Conservation (phyloP, 1,140 invertebrate genomes). For the fruit fly (Drosophila melanogaster) region Release_6_plus_ISO1_MT NT_033779.5:6147001-6147500, state of each 20-base stretch:
- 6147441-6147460: slow-evolving; percentile 84
- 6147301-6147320: slow-evolving; percentile 10
- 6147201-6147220: slow-evolving; percentile 83
- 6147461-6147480: slow-evolving; percentile 84
- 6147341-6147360: too few species aligned
- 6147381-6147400: slow-evolving; percentile 45
- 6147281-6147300: slow-evolving; percentile 59
- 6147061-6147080: slow-evolving; percentile 58
- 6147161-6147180: background rate
- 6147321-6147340: too few species aligned
- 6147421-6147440: slow-evolving; percentile 80
- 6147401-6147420: slow-evolving; percentile 52
- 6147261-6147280: slow-evolving; percentile 79
- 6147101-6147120: slow-evolving; percentile 68
- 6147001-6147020: slow-evolving; percentile 71
- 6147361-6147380: too few species aligned
- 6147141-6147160: slow-evolving; percentile 22
- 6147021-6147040: slow-evolving; percentile 81
- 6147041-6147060: slow-evolving; percentile 74
- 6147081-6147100: slow-evolving; percentile 42
- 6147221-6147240: slow-evolving; percentile 83
- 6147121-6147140: slow-evolving; percentile 55
- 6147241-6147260: slow-evolving; percentile 82
- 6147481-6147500: slow-evolving; percentile 84
- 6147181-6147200: slow-evolving; percentile 41